Percentiles rank a stretch among this genome's conserved stretches.
Evolutionary conservation across 2,113 vertebrate genomes (phyloP).

Genomic region (Phaetusa simplex): DNA sequence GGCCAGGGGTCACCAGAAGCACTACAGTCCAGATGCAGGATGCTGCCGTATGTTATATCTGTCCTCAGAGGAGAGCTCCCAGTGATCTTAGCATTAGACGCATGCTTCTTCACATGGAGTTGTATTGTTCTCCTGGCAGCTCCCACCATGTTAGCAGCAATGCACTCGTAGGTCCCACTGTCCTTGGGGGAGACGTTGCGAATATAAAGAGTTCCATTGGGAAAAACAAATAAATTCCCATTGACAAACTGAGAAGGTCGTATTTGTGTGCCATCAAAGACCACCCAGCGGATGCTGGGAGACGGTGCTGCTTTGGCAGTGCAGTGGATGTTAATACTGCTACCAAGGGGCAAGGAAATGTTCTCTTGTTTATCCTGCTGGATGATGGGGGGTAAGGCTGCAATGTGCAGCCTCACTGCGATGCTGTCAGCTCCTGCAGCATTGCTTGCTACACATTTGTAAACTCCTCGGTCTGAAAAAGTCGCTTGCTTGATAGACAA

Average conservation of each 20-base stretch:
- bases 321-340: slow-evolving; percentile 81
- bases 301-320: slow-evolving; percentile 78
- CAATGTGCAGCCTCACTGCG: slow-evolving; percentile 81
- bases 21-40: slow-evolving; percentile 83
- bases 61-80: slow-evolving; percentile 79
- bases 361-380: slow-evolving; percentile 80
- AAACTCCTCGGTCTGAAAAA: slow-evolving; percentile 82
- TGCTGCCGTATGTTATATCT: slow-evolving; percentile 81
- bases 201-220: slow-evolving; percentile 89
- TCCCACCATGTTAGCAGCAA: slow-evolving; percentile 81
- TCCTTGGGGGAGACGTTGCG: slow-evolving; percentile 67
- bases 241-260: slow-evolving; percentile 80
- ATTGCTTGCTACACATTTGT: slow-evolving; percentile 87
- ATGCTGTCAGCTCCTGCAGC: slow-evolving; percentile 81
- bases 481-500: slow-evolving; percentile 76
- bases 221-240: slow-evolving; percentile 82
- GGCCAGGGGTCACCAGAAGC: slow-evolving; percentile 87
- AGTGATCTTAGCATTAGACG: slow-evolving; percentile 80
- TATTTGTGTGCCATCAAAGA: slow-evolving; percentile 78
- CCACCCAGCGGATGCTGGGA: slow-evolving; percentile 82
- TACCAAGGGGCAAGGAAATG: slow-evolving; percentile 75
- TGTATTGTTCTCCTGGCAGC: slow-evolving; percentile 75
- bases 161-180: slow-evolving; percentile 84
- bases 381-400: slow-evolving; percentile 81
- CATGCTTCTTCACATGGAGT: slow-evolving; percentile 70